phyloP scores from a whole-genome alignment of 2,113 vertebrate genomes.

The Eleginops maclovinus region DNA sequence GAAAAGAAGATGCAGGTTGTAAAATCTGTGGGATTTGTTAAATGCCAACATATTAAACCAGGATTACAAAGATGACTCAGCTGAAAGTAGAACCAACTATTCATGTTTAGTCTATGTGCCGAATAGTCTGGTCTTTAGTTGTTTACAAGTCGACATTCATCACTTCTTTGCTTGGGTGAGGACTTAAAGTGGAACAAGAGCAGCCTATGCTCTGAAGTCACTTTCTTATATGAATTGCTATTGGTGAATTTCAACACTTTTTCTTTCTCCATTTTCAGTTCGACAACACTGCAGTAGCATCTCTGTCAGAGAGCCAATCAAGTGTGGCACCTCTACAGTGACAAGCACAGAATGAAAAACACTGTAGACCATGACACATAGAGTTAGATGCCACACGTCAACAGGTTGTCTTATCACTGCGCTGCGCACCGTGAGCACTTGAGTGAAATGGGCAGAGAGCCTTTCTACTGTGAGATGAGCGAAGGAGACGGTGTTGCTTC shows the following conservation, averaged over 20 bases:
- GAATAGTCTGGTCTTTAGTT: not conserved
- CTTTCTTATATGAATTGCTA: conserved; percentile 29
- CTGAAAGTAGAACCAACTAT: conserved; percentile 15
- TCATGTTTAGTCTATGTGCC: conserved; percentile 22
- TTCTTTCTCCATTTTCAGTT: conserved; percentile 63
- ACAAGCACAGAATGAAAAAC: conserved; percentile 77
- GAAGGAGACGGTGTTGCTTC: conserved; percentile 72
- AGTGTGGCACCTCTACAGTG: conserved; percentile 66
- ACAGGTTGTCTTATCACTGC: conserved; percentile 78
- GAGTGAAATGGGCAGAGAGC: conserved; percentile 76
- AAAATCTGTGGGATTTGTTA: not conserved
- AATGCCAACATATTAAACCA: conserved; percentile 26
- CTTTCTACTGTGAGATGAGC: conserved; percentile 70
- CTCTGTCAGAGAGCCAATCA: conserved; percentile 66
- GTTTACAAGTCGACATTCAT: conserved; percentile 31
- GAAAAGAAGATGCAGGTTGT: not conserved
- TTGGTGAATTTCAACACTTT: conserved; percentile 50
- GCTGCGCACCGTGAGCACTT: conserved; percentile 68
- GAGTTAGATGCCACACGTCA: conserved; percentile 72
- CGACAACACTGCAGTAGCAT: conserved; percentile 55
- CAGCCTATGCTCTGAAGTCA: conserved; percentile 29
- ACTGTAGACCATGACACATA: conserved; percentile 76
- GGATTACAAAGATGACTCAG: conserved; percentile 41
- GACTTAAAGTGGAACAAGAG: conserved; percentile 25
- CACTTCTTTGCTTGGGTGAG: conserved; percentile 26